Evolutionary conservation across 1,140 invertebrate genomes (phyloP).

Genomic region (Cydia splendana): DNA sequence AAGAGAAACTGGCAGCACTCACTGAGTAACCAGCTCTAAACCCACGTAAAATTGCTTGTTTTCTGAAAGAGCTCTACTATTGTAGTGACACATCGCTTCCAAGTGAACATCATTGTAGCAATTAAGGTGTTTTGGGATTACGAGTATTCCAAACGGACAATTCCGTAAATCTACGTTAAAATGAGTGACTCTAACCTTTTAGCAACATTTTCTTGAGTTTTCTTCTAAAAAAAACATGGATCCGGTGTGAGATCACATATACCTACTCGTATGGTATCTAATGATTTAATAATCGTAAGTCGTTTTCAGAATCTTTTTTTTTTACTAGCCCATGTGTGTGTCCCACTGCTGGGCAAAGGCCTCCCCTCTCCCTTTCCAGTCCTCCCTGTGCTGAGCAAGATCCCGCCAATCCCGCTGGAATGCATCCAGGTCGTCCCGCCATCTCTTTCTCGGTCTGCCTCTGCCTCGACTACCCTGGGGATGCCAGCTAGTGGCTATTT

Average conservation of each 20-base stretch:
- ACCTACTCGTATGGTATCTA: background rate
- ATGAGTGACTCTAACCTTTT: background rate
- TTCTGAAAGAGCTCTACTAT: background rate
- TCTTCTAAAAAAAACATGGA: background rate
- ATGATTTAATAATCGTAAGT: background rate
- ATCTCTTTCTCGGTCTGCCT: too few relatives aligned
- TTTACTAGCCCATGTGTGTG: too few relatives aligned
- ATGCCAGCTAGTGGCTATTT: too few relatives aligned
- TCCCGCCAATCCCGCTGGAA: too few relatives aligned
- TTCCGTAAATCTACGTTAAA: background rate
- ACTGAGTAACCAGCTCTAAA: background rate
- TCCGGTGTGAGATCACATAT: background rate
- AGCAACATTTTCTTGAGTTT: background rate
- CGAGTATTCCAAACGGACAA: background rate
- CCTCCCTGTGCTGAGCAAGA: too few relatives aligned
- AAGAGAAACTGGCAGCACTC: background rate
- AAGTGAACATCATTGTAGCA: slow-evolving; percentile 11
- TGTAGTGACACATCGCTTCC: background rate
- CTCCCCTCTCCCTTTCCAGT: too few relatives aligned
- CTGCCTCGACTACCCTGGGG: too few relatives aligned
- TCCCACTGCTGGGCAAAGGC: too few relatives aligned
- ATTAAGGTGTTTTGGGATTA: background rate
- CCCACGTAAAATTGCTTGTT: too few relatives aligned
- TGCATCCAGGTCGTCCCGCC: too few relatives aligned
- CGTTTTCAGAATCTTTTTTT: background rate